Evolutionary conservation across 2,113 vertebrate genomes (phyloP).

Genomic region (Cyanoliseus patagonus): DNA sequence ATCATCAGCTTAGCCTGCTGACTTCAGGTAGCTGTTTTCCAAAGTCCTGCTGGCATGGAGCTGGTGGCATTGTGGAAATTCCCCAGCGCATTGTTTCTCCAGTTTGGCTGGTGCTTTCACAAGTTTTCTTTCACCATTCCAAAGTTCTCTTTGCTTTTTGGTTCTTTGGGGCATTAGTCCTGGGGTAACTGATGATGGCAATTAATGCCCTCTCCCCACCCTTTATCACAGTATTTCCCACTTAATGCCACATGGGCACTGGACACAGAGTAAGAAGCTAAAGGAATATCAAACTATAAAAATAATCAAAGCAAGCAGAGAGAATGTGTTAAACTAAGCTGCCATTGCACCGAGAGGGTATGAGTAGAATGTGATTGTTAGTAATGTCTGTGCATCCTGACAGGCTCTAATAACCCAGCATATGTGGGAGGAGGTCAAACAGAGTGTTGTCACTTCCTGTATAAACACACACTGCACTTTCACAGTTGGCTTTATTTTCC

Average conservation of each 20-base stretch:
- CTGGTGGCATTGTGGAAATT: not conserved
- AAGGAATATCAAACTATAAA: not conserved
- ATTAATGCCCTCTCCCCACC: not conserved
- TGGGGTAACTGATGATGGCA: not conserved
- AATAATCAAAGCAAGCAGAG: not conserved
- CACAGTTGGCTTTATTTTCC: rapidly evolving
- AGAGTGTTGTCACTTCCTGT: too few relatives aligned
- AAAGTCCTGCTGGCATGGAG: not conserved
- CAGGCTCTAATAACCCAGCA: not conserved
- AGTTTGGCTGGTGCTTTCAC: not conserved
- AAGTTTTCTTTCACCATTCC: not conserved
- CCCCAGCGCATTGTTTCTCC: not conserved
- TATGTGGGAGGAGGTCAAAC: rapidly evolving
- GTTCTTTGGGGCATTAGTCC: not conserved
- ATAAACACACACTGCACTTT: rapidly evolving
- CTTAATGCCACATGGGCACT: not conserved
- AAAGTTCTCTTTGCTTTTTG: not conserved
- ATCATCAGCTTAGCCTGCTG: not conserved
- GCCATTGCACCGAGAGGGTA: rapidly evolving
- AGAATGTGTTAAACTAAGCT: not conserved
- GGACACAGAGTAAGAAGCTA: not conserved
- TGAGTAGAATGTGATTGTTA: not conserved
- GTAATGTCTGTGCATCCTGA: not conserved
- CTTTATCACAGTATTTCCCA: not conserved
- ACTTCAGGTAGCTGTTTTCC: not conserved